These are phyloP conservation scores for Myotis findleyi DNA, from an alignment of 2,797 vertebrate genomes.

Conservation along the genomic window DNA sequence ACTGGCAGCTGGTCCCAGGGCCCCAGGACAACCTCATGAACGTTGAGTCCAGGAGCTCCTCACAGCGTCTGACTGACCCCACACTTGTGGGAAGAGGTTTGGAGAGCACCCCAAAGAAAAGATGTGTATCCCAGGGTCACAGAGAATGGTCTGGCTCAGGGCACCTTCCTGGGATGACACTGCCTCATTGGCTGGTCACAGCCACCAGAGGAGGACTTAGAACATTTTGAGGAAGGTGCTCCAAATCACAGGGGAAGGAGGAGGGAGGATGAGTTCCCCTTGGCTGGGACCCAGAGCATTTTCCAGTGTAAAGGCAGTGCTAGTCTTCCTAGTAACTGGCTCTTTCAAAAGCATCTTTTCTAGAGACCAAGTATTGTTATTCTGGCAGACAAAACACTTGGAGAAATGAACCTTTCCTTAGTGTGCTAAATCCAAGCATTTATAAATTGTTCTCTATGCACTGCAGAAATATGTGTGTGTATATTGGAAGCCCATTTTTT, in stretches of 20 bases:
- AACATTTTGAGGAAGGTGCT: not conserved
- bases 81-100: not conserved
- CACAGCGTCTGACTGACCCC: not conserved
- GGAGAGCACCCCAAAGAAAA: not conserved
- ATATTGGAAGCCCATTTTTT: constrained; percentile 16
- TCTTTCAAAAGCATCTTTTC: constrained; percentile 4
- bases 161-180: not conserved
- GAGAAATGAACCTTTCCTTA: not conserved
- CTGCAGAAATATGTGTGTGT: not conserved
- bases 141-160: not conserved
- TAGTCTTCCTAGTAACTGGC: not conserved
- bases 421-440: not conserved
- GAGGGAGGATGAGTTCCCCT: not conserved
- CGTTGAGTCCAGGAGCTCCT: not conserved
- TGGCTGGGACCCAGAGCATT: too few species aligned
- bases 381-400: constrained; percentile 1
- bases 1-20: not conserved
- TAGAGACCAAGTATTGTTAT: not conserved
- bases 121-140: too few species aligned
- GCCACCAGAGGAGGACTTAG: not conserved
- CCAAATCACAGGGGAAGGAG: not conserved
- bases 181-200: not conserved
- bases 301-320: not conserved
- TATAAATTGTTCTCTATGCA: not conserved
- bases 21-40: not conserved